phyloP scores from a whole-genome alignment of 2,113 vertebrate species.

The Nothocercus julius region DNA sequence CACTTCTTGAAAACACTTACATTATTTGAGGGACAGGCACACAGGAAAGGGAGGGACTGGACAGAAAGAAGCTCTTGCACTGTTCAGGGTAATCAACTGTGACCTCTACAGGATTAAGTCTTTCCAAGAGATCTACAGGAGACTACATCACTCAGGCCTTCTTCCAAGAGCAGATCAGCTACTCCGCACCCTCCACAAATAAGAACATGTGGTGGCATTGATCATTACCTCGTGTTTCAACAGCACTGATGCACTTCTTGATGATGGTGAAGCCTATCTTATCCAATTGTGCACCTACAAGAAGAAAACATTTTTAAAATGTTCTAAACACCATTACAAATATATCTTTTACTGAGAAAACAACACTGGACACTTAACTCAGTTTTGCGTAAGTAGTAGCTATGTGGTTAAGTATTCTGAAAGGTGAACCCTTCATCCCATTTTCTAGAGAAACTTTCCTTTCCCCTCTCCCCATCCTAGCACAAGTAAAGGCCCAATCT shows the following conservation, averaged over 20 bases:
- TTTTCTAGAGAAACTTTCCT: background rate
- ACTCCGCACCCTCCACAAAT: background rate
- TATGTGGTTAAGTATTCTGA: background rate
- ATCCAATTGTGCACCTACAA: constrained; percentile 89
- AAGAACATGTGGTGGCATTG: background rate
- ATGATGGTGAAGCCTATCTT: constrained; percentile 88
- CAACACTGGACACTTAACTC: background rate
- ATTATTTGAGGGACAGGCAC: background rate
- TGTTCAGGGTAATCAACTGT: background rate
- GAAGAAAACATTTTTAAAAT: background rate
- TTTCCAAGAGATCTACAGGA: background rate
- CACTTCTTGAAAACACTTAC: background rate
- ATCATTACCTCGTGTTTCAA: constrained; percentile 91
- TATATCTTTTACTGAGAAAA: background rate
- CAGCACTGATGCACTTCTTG: constrained; percentile 90
- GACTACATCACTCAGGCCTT: background rate
- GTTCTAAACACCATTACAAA: background rate
- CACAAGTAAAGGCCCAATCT: background rate
- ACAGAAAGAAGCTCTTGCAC: background rate
- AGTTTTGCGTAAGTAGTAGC: no score
- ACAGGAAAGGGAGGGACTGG: background rate
- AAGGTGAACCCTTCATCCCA: background rate
- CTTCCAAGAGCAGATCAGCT: background rate
- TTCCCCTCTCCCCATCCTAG: background rate
- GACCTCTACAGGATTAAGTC: background rate